Evolutionary conservation across 2,113 vertebrate species (phyloP).

Genomic region (Hyla sarda): DNA sequence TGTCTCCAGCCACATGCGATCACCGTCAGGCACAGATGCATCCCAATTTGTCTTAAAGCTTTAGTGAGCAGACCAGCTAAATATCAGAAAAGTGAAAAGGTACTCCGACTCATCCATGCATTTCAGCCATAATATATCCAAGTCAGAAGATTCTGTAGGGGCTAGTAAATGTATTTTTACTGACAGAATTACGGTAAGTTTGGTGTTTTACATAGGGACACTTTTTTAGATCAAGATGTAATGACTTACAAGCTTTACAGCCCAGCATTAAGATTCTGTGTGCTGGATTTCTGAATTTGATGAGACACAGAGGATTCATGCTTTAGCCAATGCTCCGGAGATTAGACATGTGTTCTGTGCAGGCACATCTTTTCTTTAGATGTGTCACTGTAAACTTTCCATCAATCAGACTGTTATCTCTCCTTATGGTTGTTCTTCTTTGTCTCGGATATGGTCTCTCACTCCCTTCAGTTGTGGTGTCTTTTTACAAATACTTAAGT

Average conservation of each 20-base stretch:
- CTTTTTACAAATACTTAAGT: constrained; percentile 20
- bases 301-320: constrained; percentile 43
- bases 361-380: constrained; percentile 28
- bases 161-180: not conserved
- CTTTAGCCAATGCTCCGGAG: constrained; percentile 43
- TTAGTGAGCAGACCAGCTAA: constrained; percentile 15
- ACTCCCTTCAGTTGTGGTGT: constrained; percentile 32
- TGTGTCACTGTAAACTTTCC: constrained; percentile 45
- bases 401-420: constrained; percentile 40
- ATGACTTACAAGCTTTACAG: constrained; percentile 9
- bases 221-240: not conserved
- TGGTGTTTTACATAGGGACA: not conserved
- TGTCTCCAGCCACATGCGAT: not conserved
- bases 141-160: not conserved
- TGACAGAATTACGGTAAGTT: not conserved
- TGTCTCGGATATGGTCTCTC: constrained; percentile 29
- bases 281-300: constrained; percentile 40
- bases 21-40: constrained; percentile 21
- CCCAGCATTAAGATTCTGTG: constrained; percentile 13
- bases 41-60: constrained; percentile 25
- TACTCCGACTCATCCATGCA: constrained; percentile 14
- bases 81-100: constrained; percentile 48
- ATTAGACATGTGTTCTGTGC: constrained; percentile 26
- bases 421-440: constrained; percentile 37
- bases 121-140: constrained; percentile 5